Base-by-base conservation (phyloP, 2,888 invertebrate species). In the Agrenia bidenticulata region DNA sequence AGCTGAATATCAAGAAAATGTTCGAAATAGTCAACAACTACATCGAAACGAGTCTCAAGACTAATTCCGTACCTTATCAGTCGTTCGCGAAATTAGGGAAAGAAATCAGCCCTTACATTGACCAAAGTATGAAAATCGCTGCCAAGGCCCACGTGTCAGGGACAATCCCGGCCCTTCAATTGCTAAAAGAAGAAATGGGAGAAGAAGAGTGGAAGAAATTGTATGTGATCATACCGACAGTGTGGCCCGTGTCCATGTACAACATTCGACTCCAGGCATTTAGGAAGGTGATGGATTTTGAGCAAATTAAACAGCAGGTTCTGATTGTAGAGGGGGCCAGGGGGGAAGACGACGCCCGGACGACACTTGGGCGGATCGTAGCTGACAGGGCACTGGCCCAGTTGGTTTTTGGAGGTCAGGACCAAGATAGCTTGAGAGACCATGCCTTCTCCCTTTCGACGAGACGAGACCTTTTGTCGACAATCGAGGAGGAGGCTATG, bases 181-280 rank as follows among this genome's bases (percentile, higher is more conserved):
- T 57, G 51, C 42, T 62, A 24, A 50, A 54, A 39, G 54, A 39
- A 2, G 62, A 66, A 17, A 57, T 66, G 62, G 66, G 66, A 4
- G 62, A 50, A 9, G 45, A 56, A 32, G 58, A 59, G 32, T 66
- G 66, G 66, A n/a, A 19, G 27, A 58, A 62, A 15, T 15, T 24
- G 19, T 54, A 66, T 37, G 66, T 66, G 11, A 41, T 63, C n/a
- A 63, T 66, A 24, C 66, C 66, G 15, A 67, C 63, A 13, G 67
- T 67, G 17, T 67, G 67, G 67, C 67, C 67, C 15, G 67, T 63
- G 26, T 60, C 67, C 1, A 24, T 60, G 41, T 63, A 24, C 41
- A 67, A 67, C 39, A 60, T 63, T 32, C 49, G 67, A 13, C 56
- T 63, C 1, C 63, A 64, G 26, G 56, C 50, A 37, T 61, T 67